Conservation (phyloP, 1,140 invertebrate species). For the Drosophila watanabei region DNA sequence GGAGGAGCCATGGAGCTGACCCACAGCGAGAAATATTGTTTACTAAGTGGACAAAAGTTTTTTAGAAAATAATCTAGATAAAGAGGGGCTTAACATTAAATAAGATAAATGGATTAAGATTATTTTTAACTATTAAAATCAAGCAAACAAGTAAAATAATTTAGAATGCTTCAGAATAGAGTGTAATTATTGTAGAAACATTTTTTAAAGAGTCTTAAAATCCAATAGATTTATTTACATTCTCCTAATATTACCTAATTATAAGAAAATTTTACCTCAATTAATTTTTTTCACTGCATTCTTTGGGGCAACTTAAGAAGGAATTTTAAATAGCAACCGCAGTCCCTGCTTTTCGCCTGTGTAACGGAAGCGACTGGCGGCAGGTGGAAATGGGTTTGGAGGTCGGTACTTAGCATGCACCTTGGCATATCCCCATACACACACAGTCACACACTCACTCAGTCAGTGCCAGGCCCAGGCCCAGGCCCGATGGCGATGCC, state of each 20-base stretch:
- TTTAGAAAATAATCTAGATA: background rate
- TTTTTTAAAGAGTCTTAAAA: background rate
- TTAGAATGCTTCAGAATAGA: too few species aligned
- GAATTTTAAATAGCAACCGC: background rate
- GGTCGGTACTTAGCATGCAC: slow-evolving; percentile 76
- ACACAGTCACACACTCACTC: slow-evolving; percentile 37
- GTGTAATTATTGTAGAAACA: too few species aligned
- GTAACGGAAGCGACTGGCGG: slow-evolving; percentile 16
- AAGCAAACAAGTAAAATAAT: background rate
- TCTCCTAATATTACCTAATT: background rate
- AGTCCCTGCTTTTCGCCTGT: slow-evolving; percentile 14
- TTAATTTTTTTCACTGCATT: background rate
- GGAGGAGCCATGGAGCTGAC: slow-evolving; percentile 18
- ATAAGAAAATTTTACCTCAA: background rate
- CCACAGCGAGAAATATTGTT: background rate
- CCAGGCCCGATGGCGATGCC: slow-evolving; percentile 17
- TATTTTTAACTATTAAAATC: too few species aligned
- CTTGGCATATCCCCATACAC: slow-evolving; percentile 49
- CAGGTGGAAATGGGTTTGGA: slow-evolving; percentile 42
- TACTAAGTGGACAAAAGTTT: background rate
- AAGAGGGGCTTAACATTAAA: background rate
- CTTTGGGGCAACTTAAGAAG: background rate
- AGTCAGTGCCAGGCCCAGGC: slow-evolving; percentile 8
- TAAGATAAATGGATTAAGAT: too few species aligned
- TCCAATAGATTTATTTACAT: background rate